Percentiles rank a stretch among this genome's conserved stretches.
Evolutionary conservation across 1,140 invertebrate species (phyloP).

Genomic region (Medauroidea extradentata): DNA sequence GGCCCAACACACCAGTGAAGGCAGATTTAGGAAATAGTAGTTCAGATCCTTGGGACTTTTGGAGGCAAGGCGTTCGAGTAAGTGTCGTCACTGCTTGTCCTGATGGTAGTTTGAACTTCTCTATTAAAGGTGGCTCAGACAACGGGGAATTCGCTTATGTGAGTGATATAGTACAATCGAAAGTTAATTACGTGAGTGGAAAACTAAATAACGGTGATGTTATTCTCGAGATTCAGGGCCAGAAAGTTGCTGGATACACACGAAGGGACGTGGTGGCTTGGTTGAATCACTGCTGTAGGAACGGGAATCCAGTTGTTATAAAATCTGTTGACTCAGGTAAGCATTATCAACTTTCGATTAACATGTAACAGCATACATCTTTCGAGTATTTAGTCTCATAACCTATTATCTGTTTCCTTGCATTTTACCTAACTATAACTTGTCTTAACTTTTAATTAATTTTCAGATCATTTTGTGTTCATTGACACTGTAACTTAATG

Average conservation of each 20-base stretch:
- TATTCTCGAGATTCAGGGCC: conserved; percentile 58
- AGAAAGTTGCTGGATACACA: conserved; percentile 60
- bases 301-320: conserved; percentile 51
- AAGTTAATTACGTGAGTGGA: conserved; percentile 42
- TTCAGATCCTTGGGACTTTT: conserved; percentile 19
- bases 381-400: too few species aligned
- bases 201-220: conserved; percentile 48
- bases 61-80: conserved; percentile 26
- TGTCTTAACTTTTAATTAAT: not conserved
- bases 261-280: conserved; percentile 53
- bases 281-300: conserved; percentile 55
- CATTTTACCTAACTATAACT: not conserved
- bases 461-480: not conserved
- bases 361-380: not conserved
- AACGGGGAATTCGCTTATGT: conserved; percentile 55
- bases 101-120: conserved; percentile 29
- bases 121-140: conserved; percentile 51
- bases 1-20: conserved; percentile 29
- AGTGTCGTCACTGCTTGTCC: conserved; percentile 21
- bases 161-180: conserved; percentile 37
- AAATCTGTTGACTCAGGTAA: conserved; percentile 53
- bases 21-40: conserved; percentile 9
- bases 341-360: conserved; percentile 11
- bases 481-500: too few species aligned
- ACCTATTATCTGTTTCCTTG: not conserved